Conservation (phyloP, 2,888 invertebrate species). For the Agrochola circellaris region DNA sequence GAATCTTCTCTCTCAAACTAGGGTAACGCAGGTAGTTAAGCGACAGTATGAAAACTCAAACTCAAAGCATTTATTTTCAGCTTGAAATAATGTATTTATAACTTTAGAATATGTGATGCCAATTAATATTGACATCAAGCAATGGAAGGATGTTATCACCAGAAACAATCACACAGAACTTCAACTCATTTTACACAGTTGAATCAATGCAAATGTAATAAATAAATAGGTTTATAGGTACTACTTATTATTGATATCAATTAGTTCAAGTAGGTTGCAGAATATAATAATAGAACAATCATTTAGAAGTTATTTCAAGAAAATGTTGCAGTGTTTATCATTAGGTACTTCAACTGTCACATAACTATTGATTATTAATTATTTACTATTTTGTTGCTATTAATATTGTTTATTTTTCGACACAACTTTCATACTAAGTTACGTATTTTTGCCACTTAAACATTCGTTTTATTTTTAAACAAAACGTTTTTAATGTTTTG, state of each 20-base stretch:
- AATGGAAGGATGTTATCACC: background rate
- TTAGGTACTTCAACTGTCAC: background rate
- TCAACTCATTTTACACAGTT: background rate
- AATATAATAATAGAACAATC: background rate
- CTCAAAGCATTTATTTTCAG: background rate
- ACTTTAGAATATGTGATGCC: background rate
- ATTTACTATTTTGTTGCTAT: background rate
- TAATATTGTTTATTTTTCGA: background rate
- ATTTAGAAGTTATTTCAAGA: background rate
- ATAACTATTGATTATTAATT: background rate
- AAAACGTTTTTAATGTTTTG: background rate
- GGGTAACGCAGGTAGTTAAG: background rate
- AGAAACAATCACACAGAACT: background rate
- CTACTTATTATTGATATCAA: background rate
- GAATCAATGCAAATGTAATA: background rate
- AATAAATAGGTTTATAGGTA: background rate
- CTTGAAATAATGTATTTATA: background rate
- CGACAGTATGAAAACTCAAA: background rate
- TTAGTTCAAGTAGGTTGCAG: background rate
- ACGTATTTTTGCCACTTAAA: background rate
- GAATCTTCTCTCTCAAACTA: background rate
- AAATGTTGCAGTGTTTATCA: background rate
- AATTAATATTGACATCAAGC: background rate
- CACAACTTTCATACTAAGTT: background rate
- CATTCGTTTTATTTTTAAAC: conserved; percentile 1